Conservation (phyloP, 2,113 vertebrate genomes). For the Cranoglanis bouderius region DNA sequence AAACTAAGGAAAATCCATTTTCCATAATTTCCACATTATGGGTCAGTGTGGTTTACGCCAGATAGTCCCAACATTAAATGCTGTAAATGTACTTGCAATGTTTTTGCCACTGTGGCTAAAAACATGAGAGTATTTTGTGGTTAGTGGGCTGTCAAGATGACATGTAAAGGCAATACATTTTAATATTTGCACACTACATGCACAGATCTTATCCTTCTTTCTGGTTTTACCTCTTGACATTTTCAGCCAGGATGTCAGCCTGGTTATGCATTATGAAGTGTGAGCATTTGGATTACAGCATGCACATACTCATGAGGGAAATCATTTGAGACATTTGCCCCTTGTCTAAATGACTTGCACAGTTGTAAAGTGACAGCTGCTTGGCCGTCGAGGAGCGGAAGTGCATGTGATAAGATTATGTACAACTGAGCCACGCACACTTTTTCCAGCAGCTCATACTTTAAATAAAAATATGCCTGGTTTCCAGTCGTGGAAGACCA, state of each 20-base stretch:
- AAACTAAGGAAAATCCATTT: not conserved
- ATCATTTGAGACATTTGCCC: slow-evolving; percentile 10
- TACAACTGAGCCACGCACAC: slow-evolving; percentile 24
- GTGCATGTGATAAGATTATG: slow-evolving; percentile 20
- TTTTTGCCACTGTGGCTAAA: not conserved
- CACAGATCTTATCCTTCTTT: not conserved
- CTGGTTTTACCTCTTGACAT: not conserved
- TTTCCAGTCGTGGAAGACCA: not conserved
- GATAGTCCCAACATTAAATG: not conserved
- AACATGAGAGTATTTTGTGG: not conserved
- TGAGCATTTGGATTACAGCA: not conserved
- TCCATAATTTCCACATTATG: not conserved
- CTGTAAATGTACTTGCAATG: not conserved
- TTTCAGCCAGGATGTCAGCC: not conserved
- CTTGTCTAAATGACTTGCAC: slow-evolving; percentile 11
- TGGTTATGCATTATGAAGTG: not conserved
- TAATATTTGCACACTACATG: not conserved
- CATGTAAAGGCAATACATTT: not conserved
- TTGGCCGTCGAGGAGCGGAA: slow-evolving; percentile 19
- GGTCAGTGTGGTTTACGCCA: not conserved
- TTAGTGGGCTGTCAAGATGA: not conserved
- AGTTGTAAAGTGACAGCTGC: slow-evolving; percentile 47
- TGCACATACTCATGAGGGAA: not conserved
- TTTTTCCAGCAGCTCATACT: not conserved
- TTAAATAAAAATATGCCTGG: not conserved